Evolutionary conservation across 2,113 vertebrate genomes (phyloP).

Genomic region (Megaceryle torquata): DNA sequence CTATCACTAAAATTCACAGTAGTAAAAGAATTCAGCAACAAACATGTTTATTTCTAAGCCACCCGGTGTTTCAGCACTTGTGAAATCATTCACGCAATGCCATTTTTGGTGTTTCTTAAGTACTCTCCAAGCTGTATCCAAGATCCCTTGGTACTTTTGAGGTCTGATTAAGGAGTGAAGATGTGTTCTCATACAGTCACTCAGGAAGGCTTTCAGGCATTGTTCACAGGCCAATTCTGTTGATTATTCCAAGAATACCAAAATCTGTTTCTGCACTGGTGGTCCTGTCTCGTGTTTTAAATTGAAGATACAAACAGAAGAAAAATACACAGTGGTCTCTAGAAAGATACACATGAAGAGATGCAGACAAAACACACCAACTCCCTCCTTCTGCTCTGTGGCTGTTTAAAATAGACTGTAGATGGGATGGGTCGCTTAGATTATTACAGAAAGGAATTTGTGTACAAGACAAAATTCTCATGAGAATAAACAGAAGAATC

Average conservation of each 20-base stretch:
- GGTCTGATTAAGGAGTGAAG: background rate
- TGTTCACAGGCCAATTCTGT: background rate
- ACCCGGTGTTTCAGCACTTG: background rate
- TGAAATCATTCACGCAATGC: background rate
- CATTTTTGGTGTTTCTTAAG: background rate
- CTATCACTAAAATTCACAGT: background rate
- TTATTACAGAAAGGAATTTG: background rate
- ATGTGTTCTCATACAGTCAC: background rate
- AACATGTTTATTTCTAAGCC: background rate
- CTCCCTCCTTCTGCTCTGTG: background rate
- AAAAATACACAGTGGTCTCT: background rate
- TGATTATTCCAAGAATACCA: background rate
- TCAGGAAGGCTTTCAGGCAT: background rate
- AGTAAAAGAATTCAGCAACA: background rate
- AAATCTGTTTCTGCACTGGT: background rate
- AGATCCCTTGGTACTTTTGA: background rate
- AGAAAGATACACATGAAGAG: background rate
- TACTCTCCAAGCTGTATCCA: background rate
- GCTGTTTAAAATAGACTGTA: background rate
- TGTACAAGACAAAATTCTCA: background rate
- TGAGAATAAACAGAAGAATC: conserved; percentile 42
- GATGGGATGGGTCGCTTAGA: background rate
- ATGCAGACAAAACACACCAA: background rate
- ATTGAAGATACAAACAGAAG: background rate
- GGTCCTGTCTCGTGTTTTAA: background rate